Percentiles rank a stretch among this genome's conserved stretches.
These are phyloP conservation scores for Acanthurus lineatus DNA, from an alignment of 2,797 vertebrate genomes.

Conservation along the genomic window DNA sequence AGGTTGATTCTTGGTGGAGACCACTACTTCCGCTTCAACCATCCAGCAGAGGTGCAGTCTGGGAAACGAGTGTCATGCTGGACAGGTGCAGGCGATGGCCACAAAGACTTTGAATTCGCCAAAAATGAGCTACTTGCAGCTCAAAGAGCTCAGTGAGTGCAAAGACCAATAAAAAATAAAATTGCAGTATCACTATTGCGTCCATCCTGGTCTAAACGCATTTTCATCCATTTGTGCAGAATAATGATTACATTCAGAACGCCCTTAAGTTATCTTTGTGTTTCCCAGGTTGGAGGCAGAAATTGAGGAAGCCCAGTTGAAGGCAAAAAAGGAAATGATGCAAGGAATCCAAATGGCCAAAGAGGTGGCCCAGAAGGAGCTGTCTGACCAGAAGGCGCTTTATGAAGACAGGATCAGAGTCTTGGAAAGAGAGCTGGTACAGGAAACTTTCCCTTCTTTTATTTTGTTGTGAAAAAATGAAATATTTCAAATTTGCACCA, in stretches of 20 bases:
- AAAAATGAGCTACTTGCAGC: conserved; percentile 94
- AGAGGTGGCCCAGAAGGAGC: conserved; percentile 93
- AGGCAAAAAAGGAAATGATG: conserved; percentile 96
- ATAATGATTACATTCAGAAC: background rate
- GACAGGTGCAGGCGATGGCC: conserved; percentile 82
- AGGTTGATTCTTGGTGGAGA: conserved; percentile 96
- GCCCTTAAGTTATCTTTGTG: conserved; percentile 20
- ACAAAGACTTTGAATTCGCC: conserved; percentile 97
- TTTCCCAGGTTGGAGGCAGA: conserved; percentile 91
- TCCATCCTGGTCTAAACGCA: background rate
- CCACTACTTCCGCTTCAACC: conserved; percentile 98
- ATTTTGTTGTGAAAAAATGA: background rate
- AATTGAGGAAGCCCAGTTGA: conserved; percentile 93
- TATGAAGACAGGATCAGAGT: conserved; percentile 90
- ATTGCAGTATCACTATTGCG: background rate
- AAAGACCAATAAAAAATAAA: background rate
- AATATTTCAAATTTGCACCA: background rate
- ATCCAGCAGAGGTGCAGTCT: conserved; percentile 94
- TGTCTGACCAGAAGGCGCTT: conserved; percentile 88
- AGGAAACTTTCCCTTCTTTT: background rate
- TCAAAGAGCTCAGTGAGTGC: conserved; percentile 92
- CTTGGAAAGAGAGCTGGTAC: conserved; percentile 92
- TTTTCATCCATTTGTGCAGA: background rate
- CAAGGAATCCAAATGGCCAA: conserved; percentile 95
- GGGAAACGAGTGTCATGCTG: conserved; percentile 84